Evolutionary conservation across 2,113 vertebrate species (phyloP).

Genomic region (Istiophorus platypterus): DNA sequence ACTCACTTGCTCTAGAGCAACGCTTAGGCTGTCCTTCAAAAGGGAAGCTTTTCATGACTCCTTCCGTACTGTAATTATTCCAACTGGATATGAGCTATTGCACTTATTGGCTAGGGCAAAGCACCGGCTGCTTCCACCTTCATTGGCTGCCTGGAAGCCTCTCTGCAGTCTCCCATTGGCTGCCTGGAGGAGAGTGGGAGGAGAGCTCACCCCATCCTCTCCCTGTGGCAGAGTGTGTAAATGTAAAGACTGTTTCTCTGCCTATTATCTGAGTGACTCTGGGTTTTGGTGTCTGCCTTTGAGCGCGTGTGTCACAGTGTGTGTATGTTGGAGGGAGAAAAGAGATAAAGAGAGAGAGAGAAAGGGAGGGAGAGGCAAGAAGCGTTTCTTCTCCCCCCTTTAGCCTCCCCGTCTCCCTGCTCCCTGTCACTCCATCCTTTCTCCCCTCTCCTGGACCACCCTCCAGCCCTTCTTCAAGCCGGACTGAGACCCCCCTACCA

Average conservation of each 20-base stretch:
- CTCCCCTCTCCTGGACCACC: constrained; percentile 78
- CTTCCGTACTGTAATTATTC: constrained; percentile 79
- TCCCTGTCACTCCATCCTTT: constrained; percentile 87
- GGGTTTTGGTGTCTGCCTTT: constrained; percentile 82
- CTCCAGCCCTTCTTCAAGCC: constrained; percentile 66
- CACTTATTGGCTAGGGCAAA: constrained; percentile 81
- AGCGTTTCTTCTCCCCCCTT: constrained; percentile 83
- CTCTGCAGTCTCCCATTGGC: constrained; percentile 77
- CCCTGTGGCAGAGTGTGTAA: constrained; percentile 81
- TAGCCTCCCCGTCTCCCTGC: constrained; percentile 85
- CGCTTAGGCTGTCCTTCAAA: constrained; percentile 76
- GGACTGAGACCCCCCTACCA: constrained; percentile 61
- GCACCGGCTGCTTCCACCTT: constrained; percentile 60
- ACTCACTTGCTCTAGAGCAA: constrained; percentile 71
- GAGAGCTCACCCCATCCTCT: constrained; percentile 74
- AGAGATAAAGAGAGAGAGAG: constrained; percentile 77
- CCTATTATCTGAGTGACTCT: constrained; percentile 84
- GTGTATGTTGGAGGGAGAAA: constrained; percentile 65
- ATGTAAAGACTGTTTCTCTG: constrained; percentile 82
- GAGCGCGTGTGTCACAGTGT: constrained; percentile 66
- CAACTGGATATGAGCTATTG: constrained; percentile 84
- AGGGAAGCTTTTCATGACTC: constrained; percentile 70
- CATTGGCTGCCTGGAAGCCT: constrained; percentile 70
- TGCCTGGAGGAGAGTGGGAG: constrained; percentile 78
- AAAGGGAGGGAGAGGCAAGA: constrained; percentile 77